Conservation (phyloP, 2,888 invertebrate genomes). For the Eumerus sabulonum region DNA sequence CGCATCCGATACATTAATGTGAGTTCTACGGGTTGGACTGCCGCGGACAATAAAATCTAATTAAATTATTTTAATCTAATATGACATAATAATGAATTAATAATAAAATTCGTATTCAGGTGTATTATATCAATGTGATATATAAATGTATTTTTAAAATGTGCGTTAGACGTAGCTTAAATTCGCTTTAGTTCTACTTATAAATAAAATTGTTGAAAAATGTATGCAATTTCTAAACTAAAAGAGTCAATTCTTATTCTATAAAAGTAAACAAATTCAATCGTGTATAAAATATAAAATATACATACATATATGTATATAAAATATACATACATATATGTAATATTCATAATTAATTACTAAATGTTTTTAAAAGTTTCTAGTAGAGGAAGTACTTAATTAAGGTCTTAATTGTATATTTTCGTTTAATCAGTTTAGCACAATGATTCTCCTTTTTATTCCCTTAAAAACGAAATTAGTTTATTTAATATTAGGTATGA, state of each 20-base stretch:
- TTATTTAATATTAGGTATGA: too few relatives aligned
- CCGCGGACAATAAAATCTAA: background rate
- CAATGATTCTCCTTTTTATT: too few relatives aligned
- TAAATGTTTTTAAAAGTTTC: too few relatives aligned
- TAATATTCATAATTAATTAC: too few relatives aligned
- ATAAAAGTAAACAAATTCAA: slow-evolving; percentile 77
- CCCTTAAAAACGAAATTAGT: too few relatives aligned
- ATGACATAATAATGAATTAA: background rate
- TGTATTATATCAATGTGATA: slow-evolving; percentile 55
- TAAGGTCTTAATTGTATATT: too few relatives aligned
- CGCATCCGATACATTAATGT: background rate
- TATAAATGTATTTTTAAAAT: slow-evolving; percentile 21
- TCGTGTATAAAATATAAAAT: slow-evolving; percentile 63
- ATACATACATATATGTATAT: slow-evolving; percentile 2
- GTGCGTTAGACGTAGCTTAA: slow-evolving; percentile 44
- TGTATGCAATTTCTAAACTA: slow-evolving; percentile 79
- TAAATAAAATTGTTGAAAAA: slow-evolving; percentile 70
- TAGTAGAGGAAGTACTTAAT: too few relatives aligned
- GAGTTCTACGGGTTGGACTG: background rate
- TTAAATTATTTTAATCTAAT: background rate
- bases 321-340: slow-evolving; percentile 6
- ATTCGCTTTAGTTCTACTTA: slow-evolving; percentile 35
- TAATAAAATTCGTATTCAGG: slow-evolving; percentile 39
- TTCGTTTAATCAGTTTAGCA: too few relatives aligned
- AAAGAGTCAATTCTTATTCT: slow-evolving; percentile 80